Percentiles rank a stretch among this genome's conserved stretches.
These are phyloP conservation scores for Oreochromis tanganicae DNA, from an alignment of 2,113 vertebrate species.

Conservation along the genomic window DNA sequence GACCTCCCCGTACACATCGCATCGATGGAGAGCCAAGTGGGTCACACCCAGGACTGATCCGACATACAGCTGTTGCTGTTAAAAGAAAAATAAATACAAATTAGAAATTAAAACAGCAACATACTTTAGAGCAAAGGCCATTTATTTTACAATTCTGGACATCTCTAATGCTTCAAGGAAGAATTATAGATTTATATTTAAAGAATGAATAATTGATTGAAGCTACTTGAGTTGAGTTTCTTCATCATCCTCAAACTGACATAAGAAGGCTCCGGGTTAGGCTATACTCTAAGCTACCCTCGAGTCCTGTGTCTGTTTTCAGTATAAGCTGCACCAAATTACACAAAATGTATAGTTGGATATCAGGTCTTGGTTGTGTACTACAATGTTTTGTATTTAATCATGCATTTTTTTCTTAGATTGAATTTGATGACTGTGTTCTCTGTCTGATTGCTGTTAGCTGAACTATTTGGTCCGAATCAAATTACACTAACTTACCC, in stretches of 20 bases:
- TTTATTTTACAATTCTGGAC: not conserved
- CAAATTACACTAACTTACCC: constrained; percentile 70
- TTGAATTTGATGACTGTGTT: not conserved
- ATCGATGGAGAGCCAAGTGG: constrained; percentile 93
- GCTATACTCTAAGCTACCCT: not conserved
- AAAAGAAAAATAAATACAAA: not conserved
- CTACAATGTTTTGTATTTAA: not conserved
- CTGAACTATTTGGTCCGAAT: not conserved
- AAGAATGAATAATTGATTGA: not conserved
- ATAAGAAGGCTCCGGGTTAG: not conserved
- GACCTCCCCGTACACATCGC: constrained; percentile 89
- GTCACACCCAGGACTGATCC: constrained; percentile 88
- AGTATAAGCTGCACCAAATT: not conserved
- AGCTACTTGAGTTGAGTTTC: not conserved
- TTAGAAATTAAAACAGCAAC: not conserved
- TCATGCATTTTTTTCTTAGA: not conserved
- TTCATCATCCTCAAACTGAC: not conserved
- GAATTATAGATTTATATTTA: not conserved
- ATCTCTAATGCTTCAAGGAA: not conserved
- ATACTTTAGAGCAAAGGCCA: not conserved
- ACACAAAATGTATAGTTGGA: not conserved
- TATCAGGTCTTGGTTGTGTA: not conserved
- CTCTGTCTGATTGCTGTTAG: not conserved
- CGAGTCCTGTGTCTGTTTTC: not conserved
- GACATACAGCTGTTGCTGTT: constrained; percentile 96